These are phyloP conservation scores for Diplodus puntazzo DNA, from an alignment of 2,797 vertebrate species.

Conservation along the genomic window DNA sequence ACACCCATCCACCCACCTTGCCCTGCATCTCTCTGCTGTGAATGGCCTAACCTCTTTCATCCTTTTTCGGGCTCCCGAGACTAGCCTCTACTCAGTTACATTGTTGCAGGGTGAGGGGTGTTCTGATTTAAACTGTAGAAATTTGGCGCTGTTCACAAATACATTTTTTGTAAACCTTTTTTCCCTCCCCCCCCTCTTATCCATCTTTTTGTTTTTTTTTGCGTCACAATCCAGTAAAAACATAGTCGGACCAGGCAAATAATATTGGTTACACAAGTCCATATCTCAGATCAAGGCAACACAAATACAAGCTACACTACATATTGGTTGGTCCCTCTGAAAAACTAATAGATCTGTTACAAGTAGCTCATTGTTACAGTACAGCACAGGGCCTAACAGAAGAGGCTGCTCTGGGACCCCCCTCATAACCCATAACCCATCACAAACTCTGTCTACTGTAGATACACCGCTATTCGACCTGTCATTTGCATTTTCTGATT, in stretches of 20 bases:
- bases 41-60: conserved; percentile 83
- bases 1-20: conserved; percentile 82
- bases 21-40: conserved; percentile 81
- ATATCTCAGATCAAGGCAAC: not conserved
- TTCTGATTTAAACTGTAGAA: conserved; percentile 16
- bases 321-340: not conserved
- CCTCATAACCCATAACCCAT: conserved; percentile 84
- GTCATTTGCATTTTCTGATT: conserved; percentile 66
- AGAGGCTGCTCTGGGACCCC: conserved; percentile 86
- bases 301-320: not conserved
- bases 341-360: not conserved
- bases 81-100: conserved; percentile 83
- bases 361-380: not conserved
- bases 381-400: conserved; percentile 49
- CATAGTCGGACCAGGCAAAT: not conserved
- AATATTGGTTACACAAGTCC: not conserved
- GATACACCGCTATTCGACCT: conserved; percentile 60
- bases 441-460: conserved; percentile 74
- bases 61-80: conserved; percentile 82
- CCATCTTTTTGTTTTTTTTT: conserved; percentile 5
- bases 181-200: not conserved
- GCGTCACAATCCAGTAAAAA: not conserved
- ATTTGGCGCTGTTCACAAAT: not conserved
- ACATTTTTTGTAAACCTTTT: not conserved
- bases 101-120: conserved; percentile 64